Conservation (phyloP, 2,113 vertebrate genomes). For the Acanthochromis polyacanthus region DNA sequence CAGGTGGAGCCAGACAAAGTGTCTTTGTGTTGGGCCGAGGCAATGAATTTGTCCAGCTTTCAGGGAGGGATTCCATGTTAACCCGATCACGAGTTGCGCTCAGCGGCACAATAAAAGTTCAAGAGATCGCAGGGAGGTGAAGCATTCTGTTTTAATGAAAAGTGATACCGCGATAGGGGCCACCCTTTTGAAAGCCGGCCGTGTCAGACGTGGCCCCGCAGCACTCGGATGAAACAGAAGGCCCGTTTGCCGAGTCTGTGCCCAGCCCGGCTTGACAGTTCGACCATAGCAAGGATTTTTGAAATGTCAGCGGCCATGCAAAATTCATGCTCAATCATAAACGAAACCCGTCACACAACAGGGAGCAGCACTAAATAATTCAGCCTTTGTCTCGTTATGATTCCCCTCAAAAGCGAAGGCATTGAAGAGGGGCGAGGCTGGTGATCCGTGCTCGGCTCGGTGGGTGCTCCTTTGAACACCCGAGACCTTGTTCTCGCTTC, state of each 20-base stretch:
- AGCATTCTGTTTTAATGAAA: conserved; percentile 76
- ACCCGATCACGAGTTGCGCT: conserved; percentile 59
- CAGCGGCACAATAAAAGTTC: conserved; percentile 67
- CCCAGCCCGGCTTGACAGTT: conserved; percentile 37
- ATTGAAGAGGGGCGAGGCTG: conserved; percentile 31
- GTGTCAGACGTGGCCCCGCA: conserved; percentile 44
- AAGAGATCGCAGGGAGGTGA: conserved; percentile 80
- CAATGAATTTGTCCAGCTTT: conserved; percentile 66
- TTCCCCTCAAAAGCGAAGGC: conserved; percentile 71
- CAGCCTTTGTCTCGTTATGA: conserved; percentile 75
- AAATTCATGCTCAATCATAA: conserved; percentile 86
- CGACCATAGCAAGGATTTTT: conserved; percentile 57
- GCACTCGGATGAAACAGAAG: conserved; percentile 45
- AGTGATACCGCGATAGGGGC: conserved; percentile 58
- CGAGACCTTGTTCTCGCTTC: conserved; percentile 60
- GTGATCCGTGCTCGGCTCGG: conserved; percentile 44
- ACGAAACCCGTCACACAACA: conserved; percentile 68
- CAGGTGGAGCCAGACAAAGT: conserved; percentile 39
- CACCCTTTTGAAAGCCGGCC: conserved; percentile 34
- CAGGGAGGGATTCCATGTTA: conserved; percentile 35
- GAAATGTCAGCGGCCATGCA: conserved; percentile 83
- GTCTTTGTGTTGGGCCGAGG: conserved; percentile 46
- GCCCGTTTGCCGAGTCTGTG: conserved; percentile 24
- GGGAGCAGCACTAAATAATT: conserved; percentile 82
- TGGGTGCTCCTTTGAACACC: conserved; percentile 67